Evolutionary conservation across 1,140 invertebrate genomes (phyloP).

Genomic region (Bradysia coprophila): DNA sequence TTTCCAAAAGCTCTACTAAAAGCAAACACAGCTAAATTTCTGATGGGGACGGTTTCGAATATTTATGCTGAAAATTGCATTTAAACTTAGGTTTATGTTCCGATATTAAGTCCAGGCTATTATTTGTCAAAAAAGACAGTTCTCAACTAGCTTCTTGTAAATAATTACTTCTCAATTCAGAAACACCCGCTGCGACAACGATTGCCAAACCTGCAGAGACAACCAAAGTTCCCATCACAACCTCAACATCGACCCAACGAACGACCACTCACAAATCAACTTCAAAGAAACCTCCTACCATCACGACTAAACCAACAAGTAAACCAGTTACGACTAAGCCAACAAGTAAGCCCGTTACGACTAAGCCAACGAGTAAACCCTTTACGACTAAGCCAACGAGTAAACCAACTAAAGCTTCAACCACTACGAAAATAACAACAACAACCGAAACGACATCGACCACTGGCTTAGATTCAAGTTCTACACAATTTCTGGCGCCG

Average conservation of each 20-base stretch:
- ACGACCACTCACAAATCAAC: too few relatives aligned
- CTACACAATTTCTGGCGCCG: neutral
- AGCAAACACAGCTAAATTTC: too few relatives aligned
- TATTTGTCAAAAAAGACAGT: too few relatives aligned
- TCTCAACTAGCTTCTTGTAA: too few relatives aligned
- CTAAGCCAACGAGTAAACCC: conserved; percentile 8
- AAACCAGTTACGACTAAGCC: neutral
- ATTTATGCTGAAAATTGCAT: too few relatives aligned
- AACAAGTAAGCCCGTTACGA: neutral
- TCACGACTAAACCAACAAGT: neutral
- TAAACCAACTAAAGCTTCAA: conserved; percentile 9
- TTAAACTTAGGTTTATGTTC: too few relatives aligned
- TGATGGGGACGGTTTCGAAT: too few relatives aligned
- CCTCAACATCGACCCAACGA: conserved; percentile 6
- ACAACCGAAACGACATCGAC: neutral
- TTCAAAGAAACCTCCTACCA: too few relatives aligned
- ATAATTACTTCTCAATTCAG: too few relatives aligned
- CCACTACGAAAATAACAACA: conserved; percentile 4
- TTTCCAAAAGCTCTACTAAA: too few relatives aligned
- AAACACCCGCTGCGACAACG: conserved; percentile 10
- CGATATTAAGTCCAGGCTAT: too few relatives aligned
- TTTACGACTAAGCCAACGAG: conserved; percentile 5
- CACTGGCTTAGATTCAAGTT: neutral
- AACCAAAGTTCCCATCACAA: conserved; percentile 4
- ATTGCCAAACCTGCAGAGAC: conserved; percentile 8